Evolutionary conservation across 2,888 invertebrate species (phyloP).

Genomic region (Ochropleura plecta): DNA sequence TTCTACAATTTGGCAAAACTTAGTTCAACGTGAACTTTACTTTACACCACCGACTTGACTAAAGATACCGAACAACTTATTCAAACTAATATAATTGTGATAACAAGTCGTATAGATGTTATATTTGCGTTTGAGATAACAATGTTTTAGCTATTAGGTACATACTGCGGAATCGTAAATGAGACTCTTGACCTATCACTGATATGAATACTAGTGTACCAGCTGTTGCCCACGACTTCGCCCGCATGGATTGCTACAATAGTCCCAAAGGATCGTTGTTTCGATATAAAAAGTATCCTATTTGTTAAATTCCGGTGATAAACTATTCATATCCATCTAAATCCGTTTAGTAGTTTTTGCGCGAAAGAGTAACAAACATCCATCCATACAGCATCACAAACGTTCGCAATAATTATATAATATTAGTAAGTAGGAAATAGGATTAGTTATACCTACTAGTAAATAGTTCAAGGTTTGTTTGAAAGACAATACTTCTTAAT

Average conservation of each 20-base stretch:
- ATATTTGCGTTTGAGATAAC: slow-evolving; percentile 26
- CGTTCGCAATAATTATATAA: no score
- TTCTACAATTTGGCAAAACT: background rate
- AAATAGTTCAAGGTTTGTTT: background rate
- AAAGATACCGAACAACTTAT: slow-evolving; percentile 1
- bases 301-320: no score
- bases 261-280: no score
- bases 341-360: no score
- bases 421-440: no score
- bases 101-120: background rate
- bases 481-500: background rate
- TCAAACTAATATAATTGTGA: slow-evolving; percentile 12
- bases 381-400: no score
- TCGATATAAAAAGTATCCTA: no score
- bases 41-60: background rate
- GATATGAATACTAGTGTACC: slow-evolving; percentile 27
- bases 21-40: no score
- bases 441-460: background rate
- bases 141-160: slow-evolving; percentile 28
- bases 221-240: no score
- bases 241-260: no score
- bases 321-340: no score
- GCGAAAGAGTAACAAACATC: no score
- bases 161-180: slow-evolving; percentile 21
- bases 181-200: slow-evolving; percentile 40